Percentiles rank a stretch among this genome's conserved stretches.
Evolutionary conservation across 2,888 invertebrate species (phyloP).

Genomic region (Uropetala carovei): DNA sequence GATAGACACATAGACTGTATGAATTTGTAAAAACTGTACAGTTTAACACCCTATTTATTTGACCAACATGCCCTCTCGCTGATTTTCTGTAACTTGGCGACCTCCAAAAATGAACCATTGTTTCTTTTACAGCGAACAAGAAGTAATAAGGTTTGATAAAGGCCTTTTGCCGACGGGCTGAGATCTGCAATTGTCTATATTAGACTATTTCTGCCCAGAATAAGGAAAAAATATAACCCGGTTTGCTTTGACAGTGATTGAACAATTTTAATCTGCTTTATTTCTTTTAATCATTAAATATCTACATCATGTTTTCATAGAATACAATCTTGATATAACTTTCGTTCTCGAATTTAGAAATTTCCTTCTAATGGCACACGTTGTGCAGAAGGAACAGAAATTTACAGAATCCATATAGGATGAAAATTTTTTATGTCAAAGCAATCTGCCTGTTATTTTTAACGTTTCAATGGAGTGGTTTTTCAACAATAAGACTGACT

Average conservation of each 20-base stretch:
- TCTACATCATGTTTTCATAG: background rate
- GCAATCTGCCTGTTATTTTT: conserved; percentile 42
- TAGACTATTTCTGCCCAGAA: background rate
- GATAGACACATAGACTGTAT: background rate
- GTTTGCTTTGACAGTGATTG: conserved; percentile 42
- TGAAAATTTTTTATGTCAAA: conserved; percentile 42
- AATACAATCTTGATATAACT: conserved; percentile 30
- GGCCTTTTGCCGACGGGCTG: conserved; percentile 38
- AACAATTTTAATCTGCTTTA: background rate
- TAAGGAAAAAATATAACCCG: conserved; percentile 23
- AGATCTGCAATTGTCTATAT: conserved; percentile 40
- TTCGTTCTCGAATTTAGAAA: background rate
- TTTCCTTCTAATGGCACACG: background rate
- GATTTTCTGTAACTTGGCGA: background rate
- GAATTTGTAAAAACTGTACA: conserved; percentile 2
- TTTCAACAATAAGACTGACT: background rate
- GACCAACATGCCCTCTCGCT: background rate
- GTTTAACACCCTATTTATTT: background rate
- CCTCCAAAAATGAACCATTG: conserved; percentile 54
- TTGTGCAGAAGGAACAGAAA: background rate
- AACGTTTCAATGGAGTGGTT: conserved; percentile 26
- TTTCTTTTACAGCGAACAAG: conserved; percentile 57
- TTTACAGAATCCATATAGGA: background rate
- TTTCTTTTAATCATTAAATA: background rate
- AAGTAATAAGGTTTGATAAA: background rate